phyloP scores from a whole-genome alignment of 2,797 vertebrate genomes.

The Pseudochirops cupreus region DNA sequence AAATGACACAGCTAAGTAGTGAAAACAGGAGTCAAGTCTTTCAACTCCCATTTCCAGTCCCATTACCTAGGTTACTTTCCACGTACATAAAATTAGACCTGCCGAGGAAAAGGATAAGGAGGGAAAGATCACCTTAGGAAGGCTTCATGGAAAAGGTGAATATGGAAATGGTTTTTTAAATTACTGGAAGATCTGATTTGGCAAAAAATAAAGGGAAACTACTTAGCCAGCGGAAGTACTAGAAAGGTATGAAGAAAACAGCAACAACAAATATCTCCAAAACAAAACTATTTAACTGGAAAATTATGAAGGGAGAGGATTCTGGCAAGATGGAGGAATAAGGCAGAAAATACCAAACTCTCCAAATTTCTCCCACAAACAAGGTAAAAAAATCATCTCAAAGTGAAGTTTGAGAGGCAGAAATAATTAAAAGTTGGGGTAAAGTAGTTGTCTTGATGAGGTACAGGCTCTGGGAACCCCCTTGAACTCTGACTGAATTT shows the following conservation, averaged over 20 bases:
- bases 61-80: not conserved
- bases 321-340: not conserved
- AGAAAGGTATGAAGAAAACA: not conserved
- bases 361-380: not conserved
- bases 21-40: not conserved
- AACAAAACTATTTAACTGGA: not conserved
- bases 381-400: not conserved
- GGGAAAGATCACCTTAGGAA: not conserved
- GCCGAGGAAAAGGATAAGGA: accelerated
- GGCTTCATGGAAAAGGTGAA: not conserved
- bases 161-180: not conserved
- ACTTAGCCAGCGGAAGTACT: not conserved
- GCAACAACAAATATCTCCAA: not conserved
- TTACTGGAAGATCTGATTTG: not conserved
- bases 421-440: not conserved
- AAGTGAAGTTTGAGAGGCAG: not conserved
- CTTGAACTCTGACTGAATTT: too few species aligned
- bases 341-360: not conserved
- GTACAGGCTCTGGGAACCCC: too few species aligned
- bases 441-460: too few species aligned
- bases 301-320: not conserved
- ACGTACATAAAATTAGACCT: not conserved
- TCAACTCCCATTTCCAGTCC: not conserved
- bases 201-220: not conserved
- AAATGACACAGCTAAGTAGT: not conserved